Evolutionary conservation across 2,888 invertebrate species (phyloP).

Genomic region (Pyrrhosoma nymphula): DNA sequence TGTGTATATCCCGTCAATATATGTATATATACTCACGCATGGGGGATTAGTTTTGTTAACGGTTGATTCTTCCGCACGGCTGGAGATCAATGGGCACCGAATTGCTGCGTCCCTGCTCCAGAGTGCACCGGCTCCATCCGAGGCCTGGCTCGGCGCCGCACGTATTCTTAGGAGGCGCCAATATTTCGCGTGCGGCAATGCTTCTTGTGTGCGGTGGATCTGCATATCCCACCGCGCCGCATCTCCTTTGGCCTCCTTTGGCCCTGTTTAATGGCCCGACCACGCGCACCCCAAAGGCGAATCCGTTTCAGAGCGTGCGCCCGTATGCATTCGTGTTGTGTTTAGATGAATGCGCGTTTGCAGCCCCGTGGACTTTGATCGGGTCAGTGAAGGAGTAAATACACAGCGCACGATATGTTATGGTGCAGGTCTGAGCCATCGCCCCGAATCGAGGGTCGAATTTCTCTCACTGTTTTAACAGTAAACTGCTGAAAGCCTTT

Average conservation of each 20-base stretch:
- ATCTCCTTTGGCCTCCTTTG: too few relatives aligned
- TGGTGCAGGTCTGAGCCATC: neutral
- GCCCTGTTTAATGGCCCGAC: constrained; percentile 30
- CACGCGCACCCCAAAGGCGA: constrained; percentile 22
- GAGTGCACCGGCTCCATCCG: neutral
- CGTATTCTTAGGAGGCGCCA: constrained; percentile 3
- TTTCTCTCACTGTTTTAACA: constrained; percentile 36
- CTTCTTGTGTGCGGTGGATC: neutral
- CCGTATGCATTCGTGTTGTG: constrained; percentile 12
- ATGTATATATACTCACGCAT: neutral
- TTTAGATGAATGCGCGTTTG: constrained; percentile 27
- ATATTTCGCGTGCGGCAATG: constrained; percentile 17
- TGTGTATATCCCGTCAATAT: neutral
- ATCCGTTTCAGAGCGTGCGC: neutral
- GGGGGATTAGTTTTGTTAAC: constrained; percentile 37
- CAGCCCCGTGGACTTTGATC: constrained; percentile 24
- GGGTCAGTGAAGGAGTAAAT: constrained; percentile 16
- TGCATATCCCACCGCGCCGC: neutral
- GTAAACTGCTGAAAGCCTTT: neutral
- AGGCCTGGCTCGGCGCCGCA: neutral
- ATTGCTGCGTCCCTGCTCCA: neutral
- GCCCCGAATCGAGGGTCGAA: neutral
- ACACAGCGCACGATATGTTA: constrained; percentile 25
- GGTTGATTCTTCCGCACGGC: constrained; percentile 14
- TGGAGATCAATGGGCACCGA: neutral